A percentile compares a stretch with the other conserved stretches of the same genome.
Evolutionary conservation across 2,797 vertebrate species (phyloP).

Genomic region (Vireo griseus): DNA sequence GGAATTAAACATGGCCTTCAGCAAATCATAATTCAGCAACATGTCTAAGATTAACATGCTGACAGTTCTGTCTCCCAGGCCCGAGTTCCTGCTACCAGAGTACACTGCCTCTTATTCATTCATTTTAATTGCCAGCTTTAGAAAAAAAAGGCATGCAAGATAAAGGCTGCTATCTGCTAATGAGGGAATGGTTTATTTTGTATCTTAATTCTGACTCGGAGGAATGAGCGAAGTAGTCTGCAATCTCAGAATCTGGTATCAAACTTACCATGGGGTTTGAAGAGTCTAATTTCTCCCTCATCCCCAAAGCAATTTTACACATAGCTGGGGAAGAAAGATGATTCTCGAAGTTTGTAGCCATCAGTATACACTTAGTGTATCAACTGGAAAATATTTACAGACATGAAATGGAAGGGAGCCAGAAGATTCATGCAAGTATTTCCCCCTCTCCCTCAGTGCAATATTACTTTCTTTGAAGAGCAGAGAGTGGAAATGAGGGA

Average conservation of each 20-base stretch:
- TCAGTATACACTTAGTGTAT: not conserved
- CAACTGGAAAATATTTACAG: not conserved
- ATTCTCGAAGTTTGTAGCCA: not conserved
- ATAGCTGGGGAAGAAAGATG: not conserved
- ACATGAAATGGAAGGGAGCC: not conserved
- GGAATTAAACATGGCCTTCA: slow-evolving; percentile 31
- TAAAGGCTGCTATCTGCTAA: slow-evolving; percentile 12
- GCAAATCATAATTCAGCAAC: slow-evolving; percentile 25
- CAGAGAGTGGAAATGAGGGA: not conserved
- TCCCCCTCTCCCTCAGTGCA: not conserved
- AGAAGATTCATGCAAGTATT: not conserved
- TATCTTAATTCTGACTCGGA: not conserved
- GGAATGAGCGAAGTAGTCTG: not conserved
- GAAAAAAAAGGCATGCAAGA: not conserved
- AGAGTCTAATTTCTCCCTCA: not conserved
- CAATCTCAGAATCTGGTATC: not conserved
- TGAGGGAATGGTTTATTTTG: not conserved
- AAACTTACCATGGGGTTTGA: not conserved
- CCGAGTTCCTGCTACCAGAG: not conserved
- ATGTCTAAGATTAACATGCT: slow-evolving; percentile 13
- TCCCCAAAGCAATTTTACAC: not conserved
- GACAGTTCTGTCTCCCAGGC: slow-evolving; percentile 17
- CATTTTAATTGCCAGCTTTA: not conserved
- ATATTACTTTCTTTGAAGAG: slow-evolving; percentile 1
- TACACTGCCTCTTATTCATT: not conserved